Evolutionary conservation across 2,113 vertebrate species (phyloP), one percentile per base, ranked within the genome.

Genomic region (Ondatra zibethicus): DNA sequence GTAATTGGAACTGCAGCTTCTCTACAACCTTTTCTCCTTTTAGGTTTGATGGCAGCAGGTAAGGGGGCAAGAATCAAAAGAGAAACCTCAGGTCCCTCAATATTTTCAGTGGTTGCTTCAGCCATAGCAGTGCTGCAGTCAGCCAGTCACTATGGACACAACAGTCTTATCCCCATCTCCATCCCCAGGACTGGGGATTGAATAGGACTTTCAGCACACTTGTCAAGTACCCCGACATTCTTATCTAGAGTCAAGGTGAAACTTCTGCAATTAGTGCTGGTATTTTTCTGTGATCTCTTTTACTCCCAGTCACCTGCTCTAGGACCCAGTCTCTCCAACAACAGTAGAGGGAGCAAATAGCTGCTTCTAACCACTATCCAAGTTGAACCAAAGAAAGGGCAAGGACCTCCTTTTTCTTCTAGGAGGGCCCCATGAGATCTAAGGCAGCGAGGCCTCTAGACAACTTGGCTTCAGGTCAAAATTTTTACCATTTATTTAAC

Each of bases 161-260:
- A 52, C 21, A 58, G 25, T 81, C 52, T 29, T 45, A 85, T 39
- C 39, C 25, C 25, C 27, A 77, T 55, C 50, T 33, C 16, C 31
- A 55, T 36, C 17, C 31, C 33, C 17, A 85, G 11, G 9, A 17
- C n/a, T 84, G 16, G 61, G 27, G 39, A 42, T 21, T 86, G 42
- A 87, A 47, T 7, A 66, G 84, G 81, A 39, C 39, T 39, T 47
- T 45, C 39, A 66, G 42, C 29, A 31, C 23, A 63, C 39, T 33
- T 31, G 17, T 33, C 29, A 66, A 23, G 17, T 36, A 17, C 42
- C 42, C 29, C 7, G 84, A 68, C 63, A 47, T 47, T 50, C 81
- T 77, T 78, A 78, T 78, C 39, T 92, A 65, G 36, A 95, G 45
- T n/a, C 50, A 42, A 82, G 25, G 68, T 45, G 42, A 96, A 96